Base-by-base conservation (phyloP, 2,888 invertebrate species). In the Diaphora mendica region DNA sequence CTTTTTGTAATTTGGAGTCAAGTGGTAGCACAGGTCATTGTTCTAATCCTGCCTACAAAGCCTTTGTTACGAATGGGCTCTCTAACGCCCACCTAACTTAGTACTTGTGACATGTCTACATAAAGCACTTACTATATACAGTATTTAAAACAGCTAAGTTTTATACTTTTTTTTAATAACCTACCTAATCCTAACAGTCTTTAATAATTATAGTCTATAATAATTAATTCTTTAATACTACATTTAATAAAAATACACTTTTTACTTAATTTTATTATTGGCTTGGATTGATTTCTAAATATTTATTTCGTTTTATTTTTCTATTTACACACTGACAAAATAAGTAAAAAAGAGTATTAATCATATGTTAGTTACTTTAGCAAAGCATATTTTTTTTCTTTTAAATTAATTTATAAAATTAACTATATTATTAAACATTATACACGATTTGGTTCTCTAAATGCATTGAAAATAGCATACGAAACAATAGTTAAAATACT, bases 401-500 rank as follows among this genome's bases (percentile, higher is more conserved):
- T 23, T 55, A n/a, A 4, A 55, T 7, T 26, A 4, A 55, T 7
- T 26, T 11, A 26, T 15, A n/a, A 59, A 59, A n/a, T n/a, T n/a
- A n/a, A n/a, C n/a, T n/a, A n/a, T n/a, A n/a, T n/a, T n/a, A n/a
- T n/a, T n/a, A n/a, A n/a, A n/a, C n/a, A n/a, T n/a, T n/a, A n/a
- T n/a, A n/a, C n/a, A 65, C 55, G 23, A 33, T 70, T 33, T 13
- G 35, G 13, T 13, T 35, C 23, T 1, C 67, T 59, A 73, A 72
- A 17, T 33, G 59, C 68, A 48, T 71, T 48, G 66, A 8, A 13
- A 82, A 69, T 72, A 73, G 59, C 48, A 74, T 72, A 74, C 74
- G 79, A 82, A 73, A 79, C 70, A 70, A 83, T 80, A 78, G 81
- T 76, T 44, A 85, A 74, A 78, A 87, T 84, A 89, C 90, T 89